phyloP scores from a whole-genome alignment of 2,797 vertebrate species.

The Thaleichthys pacificus region DNA sequence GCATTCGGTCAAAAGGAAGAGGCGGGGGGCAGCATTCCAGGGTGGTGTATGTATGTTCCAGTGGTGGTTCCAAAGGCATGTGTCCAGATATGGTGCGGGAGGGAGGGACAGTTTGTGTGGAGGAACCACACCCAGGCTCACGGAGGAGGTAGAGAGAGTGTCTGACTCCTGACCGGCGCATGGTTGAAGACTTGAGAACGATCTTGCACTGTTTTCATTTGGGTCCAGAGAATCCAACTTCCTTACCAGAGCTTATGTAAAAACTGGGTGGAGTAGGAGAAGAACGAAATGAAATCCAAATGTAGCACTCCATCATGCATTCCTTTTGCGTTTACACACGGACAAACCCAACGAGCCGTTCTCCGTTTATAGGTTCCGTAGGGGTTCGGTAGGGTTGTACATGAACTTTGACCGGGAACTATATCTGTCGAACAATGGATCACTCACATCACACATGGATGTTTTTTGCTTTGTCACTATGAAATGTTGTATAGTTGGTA shows the following conservation, averaged over 20 bases:
- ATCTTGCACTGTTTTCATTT: background rate
- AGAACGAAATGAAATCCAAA: constrained; percentile 46
- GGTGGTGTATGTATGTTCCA: background rate
- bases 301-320: constrained; percentile 43
- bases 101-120: too few relatives aligned
- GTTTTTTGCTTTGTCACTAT: too few relatives aligned
- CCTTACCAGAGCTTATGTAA: constrained; percentile 12
- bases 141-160: background rate
- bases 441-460: too few relatives aligned
- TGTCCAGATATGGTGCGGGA: background rate
- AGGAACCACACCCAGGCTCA: constrained; percentile 3
- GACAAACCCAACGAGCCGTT: background rate
- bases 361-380: background rate
- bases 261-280: constrained; percentile 35
- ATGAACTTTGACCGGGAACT: background rate
- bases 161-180: background rate
- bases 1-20: constrained; percentile 20
- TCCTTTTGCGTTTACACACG: constrained; percentile 22
- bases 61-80: constrained; percentile 5
- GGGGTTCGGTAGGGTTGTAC: background rate
- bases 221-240: background rate
- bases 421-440: background rate
- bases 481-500: too few relatives aligned
- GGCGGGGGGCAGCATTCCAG: background rate
- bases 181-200: background rate